A percentile compares a stretch with the other conserved stretches of the same genome.
phyloP scores from a whole-genome alignment of 2,113 vertebrate species.

The Tapirus terrestris region DNA sequence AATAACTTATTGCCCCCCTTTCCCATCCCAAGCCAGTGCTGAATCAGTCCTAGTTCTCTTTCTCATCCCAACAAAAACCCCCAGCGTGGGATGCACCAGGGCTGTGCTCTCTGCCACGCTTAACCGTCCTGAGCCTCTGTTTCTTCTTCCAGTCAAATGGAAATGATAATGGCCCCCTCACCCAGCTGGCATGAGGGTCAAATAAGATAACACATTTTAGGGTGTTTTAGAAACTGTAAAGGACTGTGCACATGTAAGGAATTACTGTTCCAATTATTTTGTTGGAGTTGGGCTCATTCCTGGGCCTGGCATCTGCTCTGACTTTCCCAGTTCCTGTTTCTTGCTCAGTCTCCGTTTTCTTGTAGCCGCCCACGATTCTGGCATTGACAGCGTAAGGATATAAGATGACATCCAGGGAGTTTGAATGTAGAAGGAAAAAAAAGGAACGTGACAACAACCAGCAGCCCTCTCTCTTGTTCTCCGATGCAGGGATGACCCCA shows the following conservation, averaged over 20 bases:
- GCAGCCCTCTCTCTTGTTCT: not conserved
- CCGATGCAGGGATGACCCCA: not conserved
- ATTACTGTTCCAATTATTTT: slow-evolving; percentile 69
- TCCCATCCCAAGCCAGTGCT: not conserved
- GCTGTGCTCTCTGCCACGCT: not conserved
- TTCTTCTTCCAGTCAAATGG: not conserved
- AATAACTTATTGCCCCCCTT: not conserved
- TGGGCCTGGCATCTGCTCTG: slow-evolving; percentile 79
- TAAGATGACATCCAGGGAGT: slow-evolving; percentile 52
- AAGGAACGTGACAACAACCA: slow-evolving; percentile 9
- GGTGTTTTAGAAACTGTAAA: slow-evolving; percentile 57
- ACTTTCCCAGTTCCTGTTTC: slow-evolving; percentile 81
- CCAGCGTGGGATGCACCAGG: not conserved
- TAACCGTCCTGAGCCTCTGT: not conserved
- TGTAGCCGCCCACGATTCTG: slow-evolving; percentile 76
- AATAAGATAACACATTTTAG: slow-evolving; percentile 23
- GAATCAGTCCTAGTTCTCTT: not conserved
- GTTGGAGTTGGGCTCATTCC: slow-evolving; percentile 70
- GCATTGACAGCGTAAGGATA: slow-evolving; percentile 58
- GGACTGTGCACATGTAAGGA: slow-evolving; percentile 15
- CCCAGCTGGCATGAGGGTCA: not conserved
- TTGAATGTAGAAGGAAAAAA: slow-evolving; percentile 58
- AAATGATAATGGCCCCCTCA: not conserved
- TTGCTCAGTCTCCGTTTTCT: slow-evolving; percentile 77
- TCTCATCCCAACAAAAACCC: not conserved